Conservation (phyloP, 2,113 vertebrate species). For the Galeopterus variegatus region DNA sequence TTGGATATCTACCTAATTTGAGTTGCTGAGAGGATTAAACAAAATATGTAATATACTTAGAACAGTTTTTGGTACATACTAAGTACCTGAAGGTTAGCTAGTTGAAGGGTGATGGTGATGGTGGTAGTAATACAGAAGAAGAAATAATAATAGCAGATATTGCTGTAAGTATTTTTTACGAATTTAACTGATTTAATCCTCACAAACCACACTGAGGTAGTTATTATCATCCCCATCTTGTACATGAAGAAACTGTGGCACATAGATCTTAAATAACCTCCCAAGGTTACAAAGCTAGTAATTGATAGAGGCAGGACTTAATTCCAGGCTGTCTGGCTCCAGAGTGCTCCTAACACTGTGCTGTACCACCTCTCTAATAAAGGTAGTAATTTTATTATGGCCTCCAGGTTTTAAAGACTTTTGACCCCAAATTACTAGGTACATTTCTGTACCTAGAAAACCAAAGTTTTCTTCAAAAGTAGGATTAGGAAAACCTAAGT, state of each 20-base stretch:
- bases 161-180: neutral
- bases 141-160: neutral
- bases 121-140: neutral
- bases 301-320: neutral
- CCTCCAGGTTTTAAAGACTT: neutral
- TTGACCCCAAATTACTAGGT: constrained; percentile 44
- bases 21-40: neutral
- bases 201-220: neutral
- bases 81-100: neutral
- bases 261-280: constrained; percentile 33
- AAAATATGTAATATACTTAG: neutral
- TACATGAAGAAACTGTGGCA: constrained; percentile 1
- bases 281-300: neutral
- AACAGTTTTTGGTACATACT: neutral
- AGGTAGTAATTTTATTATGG: constrained; percentile 27
- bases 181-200: constrained; percentile 50
- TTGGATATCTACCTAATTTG: neutral
- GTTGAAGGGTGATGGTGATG: neutral
- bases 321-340: neutral
- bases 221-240: neutral
- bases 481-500: neutral
- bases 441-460: constrained; percentile 51
- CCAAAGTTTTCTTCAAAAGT: constrained; percentile 22
- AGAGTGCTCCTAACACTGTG: neutral
- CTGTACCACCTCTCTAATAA: neutral